These are phyloP conservation scores for Drosophila athabasca DNA, from an alignment of 1,140 invertebrate genomes.

Conservation along the genomic window DNA sequence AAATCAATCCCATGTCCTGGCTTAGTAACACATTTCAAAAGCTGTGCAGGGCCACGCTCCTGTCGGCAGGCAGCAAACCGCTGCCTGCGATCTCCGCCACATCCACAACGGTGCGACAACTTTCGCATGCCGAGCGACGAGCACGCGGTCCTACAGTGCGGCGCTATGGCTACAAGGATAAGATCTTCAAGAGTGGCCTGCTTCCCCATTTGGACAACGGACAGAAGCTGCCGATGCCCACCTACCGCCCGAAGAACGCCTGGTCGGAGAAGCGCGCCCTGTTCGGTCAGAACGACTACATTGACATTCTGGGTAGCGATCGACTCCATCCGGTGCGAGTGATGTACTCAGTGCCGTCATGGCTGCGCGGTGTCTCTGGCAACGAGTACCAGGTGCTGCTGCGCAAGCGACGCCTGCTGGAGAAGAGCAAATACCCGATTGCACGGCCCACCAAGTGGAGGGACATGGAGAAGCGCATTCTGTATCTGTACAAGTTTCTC, in stretches of 20 bases:
- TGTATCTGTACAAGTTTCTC: slow-evolving; percentile 89
- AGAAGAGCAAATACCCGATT: slow-evolving; percentile 85
- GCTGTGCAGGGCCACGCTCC: slow-evolving; percentile 25
- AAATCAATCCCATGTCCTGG: slow-evolving; percentile 60
- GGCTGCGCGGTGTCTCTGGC: slow-evolving; percentile 94
- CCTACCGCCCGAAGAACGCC: slow-evolving; percentile 87
- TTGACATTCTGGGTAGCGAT: slow-evolving; percentile 95
- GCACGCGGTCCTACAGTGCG: slow-evolving; percentile 86
- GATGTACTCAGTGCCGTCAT: slow-evolving; percentile 92
- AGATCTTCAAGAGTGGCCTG: slow-evolving; percentile 87
- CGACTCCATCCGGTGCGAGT: slow-evolving; percentile 91
- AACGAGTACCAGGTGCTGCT: slow-evolving; percentile 93
- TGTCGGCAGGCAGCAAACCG: slow-evolving; percentile 16
- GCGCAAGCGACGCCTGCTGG: slow-evolving; percentile 89
- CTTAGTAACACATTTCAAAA: slow-evolving; percentile 52
- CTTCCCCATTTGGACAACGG: slow-evolving; percentile 86
- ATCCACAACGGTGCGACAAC: slow-evolving; percentile 80
- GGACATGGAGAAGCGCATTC: slow-evolving; percentile 89
- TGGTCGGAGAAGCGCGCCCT: slow-evolving; percentile 91
- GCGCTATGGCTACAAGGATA: slow-evolving; percentile 89
- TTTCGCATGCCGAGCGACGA: slow-evolving; percentile 89
- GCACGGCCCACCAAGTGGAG: slow-evolving; percentile 90
- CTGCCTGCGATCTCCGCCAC: slow-evolving; percentile 23
- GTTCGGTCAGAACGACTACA: slow-evolving; percentile 98
- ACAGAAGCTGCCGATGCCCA: slow-evolving; percentile 86